These are phyloP conservation scores for Notarius lentiginosus DNA, from an alignment of 2,113 vertebrate genomes.

Conservation along the genomic window DNA sequence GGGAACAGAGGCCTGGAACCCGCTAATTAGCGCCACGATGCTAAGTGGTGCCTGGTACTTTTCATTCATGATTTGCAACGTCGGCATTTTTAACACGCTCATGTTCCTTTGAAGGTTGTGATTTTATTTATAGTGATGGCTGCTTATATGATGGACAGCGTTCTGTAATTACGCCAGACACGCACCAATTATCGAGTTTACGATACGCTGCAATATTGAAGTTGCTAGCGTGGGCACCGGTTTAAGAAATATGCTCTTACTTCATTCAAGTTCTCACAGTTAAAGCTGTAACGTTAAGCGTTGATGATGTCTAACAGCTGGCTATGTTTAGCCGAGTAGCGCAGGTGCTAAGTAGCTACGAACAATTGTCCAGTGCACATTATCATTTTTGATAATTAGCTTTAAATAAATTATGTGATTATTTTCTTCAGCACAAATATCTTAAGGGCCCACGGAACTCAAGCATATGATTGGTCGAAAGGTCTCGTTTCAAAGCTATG, in stretches of 20 bases:
- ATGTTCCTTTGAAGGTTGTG: not conserved
- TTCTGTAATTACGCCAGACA: not conserved
- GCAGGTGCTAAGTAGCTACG: not conserved
- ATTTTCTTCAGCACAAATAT: not conserved
- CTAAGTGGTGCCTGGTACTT: conserved; percentile 1
- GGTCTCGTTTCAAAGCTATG: not conserved
- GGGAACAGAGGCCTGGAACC: not conserved
- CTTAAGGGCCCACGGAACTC: not conserved
- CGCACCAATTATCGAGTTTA: not conserved
- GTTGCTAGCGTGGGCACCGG: not conserved
- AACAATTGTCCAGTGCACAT: not conserved
- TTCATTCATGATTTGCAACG: conserved; percentile 8
- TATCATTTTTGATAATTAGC: not conserved
- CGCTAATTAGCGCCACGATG: conserved; percentile 10
- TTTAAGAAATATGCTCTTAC: not conserved
- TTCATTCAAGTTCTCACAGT: not conserved
- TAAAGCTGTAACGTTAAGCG: not conserved
- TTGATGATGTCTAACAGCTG: not conserved
- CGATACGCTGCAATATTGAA: not conserved
- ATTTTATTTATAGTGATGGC: not conserved
- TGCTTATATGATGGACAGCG: not conserved
- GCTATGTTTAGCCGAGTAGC: not conserved
- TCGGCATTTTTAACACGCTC: not conserved
- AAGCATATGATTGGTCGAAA: not conserved
- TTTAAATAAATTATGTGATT: too few species aligned